phyloP scores from a whole-genome alignment of 2,113 vertebrate species.

The Pygoscelis adeliae region DNA sequence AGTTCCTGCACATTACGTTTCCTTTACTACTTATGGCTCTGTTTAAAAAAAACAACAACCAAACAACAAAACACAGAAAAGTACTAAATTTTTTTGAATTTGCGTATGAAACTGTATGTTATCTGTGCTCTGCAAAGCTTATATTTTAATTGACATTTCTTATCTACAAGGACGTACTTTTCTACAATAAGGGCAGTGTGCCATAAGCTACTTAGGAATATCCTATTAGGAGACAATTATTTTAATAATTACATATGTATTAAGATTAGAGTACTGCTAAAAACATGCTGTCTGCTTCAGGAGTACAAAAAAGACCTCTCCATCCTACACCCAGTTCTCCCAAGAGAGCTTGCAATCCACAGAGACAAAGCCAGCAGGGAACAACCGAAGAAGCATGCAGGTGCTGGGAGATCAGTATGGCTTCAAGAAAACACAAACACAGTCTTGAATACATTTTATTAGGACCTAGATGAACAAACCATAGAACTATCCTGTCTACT shows the following conservation, averaged over 20 bases:
- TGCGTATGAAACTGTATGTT: not conserved
- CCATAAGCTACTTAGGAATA: slow-evolving; percentile 12
- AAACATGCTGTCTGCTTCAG: not conserved
- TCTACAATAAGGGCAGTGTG: not conserved
- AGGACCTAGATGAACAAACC: not conserved
- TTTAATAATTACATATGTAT: not conserved
- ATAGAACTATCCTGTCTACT: not conserved
- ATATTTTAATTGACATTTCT: slow-evolving; percentile 46
- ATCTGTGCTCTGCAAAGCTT: slow-evolving; percentile 11
- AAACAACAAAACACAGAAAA: not conserved
- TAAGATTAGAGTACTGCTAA: not conserved
- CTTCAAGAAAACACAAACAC: not conserved
- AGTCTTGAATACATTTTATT: not conserved
- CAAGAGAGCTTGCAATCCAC: not conserved
- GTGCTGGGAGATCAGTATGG: not conserved
- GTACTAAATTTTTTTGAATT: not conserved
- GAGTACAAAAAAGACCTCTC: not conserved
- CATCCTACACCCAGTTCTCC: not conserved
- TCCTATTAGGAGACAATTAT: not conserved
- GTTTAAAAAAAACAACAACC: not conserved
- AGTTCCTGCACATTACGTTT: not conserved
- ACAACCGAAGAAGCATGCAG: not conserved
- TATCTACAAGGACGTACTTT: slow-evolving; percentile 27
- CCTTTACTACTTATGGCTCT: not conserved
- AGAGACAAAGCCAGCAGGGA: not conserved